A percentile compares a stretch with the other conserved stretches of the same genome.
These are phyloP conservation scores for Platycheirus rosarum DNA, from an alignment of 2,888 invertebrate species.

Conservation along the genomic window DNA sequence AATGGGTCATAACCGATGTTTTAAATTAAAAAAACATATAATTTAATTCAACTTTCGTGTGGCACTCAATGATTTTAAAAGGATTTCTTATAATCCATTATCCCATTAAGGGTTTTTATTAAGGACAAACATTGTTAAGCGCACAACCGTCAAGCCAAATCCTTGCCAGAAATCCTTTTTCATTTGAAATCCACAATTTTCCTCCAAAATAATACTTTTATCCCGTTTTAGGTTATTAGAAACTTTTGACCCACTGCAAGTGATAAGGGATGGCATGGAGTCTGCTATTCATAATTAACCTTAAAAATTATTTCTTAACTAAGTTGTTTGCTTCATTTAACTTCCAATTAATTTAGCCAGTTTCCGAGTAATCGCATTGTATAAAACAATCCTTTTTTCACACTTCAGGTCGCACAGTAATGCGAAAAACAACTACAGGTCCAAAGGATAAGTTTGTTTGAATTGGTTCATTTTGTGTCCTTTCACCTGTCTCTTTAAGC, in stretches of 20 bases:
- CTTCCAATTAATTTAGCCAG: background rate
- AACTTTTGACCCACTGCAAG: background rate
- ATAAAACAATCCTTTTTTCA: background rate
- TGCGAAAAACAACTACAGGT: background rate
- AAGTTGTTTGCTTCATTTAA: background rate
- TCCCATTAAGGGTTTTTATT: no score
- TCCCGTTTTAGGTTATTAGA: background rate
- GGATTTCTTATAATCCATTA: no score
- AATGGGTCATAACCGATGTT: no score
- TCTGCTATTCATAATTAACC: background rate
- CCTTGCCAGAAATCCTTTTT: no score
- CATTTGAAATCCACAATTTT: no score
- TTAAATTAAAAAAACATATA: no score
- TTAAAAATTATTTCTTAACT: background rate
- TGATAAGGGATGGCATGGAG: background rate
- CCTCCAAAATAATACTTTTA: background rate
- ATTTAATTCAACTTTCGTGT: no score
- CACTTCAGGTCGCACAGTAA: background rate
- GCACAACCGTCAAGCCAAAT: no score
- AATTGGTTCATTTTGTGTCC: background rate
- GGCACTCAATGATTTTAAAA: no score
- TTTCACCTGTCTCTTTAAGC: background rate
- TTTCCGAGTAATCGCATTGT: no score
- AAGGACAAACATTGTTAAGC: no score
- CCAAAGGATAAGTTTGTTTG: background rate